phyloP scores from a whole-genome alignment of 53 echinoderm and acorn worm species.

The Paracentrotus lividus region DNA sequence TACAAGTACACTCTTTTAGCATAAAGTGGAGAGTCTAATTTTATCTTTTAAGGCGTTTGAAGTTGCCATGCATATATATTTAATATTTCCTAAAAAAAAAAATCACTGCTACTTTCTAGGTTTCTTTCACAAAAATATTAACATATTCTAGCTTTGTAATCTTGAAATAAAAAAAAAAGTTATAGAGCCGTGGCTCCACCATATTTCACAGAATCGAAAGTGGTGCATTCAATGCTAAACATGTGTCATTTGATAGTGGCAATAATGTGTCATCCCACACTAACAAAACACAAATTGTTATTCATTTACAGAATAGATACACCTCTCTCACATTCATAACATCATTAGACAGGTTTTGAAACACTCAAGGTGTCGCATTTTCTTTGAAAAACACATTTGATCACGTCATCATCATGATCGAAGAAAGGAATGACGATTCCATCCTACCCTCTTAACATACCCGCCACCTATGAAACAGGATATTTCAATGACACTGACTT shows the following conservation, averaged over 20 bases:
- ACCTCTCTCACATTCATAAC: neutral
- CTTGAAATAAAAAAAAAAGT: neutral
- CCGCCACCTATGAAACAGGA: neutral
- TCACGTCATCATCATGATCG: constrained; percentile 7
- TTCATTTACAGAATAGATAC: neutral
- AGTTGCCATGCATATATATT: no score
- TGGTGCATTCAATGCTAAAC: neutral
- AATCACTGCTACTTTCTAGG: no score
- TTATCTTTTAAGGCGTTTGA: no score
- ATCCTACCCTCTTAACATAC: neutral
- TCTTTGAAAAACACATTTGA: neutral
- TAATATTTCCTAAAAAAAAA: no score
- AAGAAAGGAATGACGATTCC: neutral
- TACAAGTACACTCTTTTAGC: no score
- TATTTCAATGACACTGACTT: neutral
- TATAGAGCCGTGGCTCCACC: neutral
- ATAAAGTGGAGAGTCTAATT: no score
- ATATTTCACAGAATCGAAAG: neutral
- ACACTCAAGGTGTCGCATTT: neutral
- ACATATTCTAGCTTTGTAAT: neutral
- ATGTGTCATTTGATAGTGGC: constrained; percentile 24
- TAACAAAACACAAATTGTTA: constrained; percentile 49
- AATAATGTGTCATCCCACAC: constrained; percentile 22
- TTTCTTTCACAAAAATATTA: neutral
- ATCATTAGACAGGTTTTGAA: neutral